Conservation (phyloP, 2,113 vertebrate genomes). For the Pedionomus torquatus region DNA sequence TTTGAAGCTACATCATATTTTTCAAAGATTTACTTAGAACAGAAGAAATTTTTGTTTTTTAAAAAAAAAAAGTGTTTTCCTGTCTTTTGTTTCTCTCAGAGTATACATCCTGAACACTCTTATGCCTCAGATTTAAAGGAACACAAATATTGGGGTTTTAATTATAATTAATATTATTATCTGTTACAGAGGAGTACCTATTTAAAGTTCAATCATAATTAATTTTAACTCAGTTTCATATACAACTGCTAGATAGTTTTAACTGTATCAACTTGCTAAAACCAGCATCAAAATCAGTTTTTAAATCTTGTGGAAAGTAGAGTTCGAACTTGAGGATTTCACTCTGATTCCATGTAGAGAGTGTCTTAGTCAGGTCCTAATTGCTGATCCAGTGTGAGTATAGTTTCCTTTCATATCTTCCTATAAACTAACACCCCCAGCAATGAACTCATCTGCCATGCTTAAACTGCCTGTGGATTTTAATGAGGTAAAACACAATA, state of each 20-base stretch:
- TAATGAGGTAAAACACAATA: not conserved
- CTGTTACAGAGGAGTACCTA: not conserved
- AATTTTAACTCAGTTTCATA: not conserved
- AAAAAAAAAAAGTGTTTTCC: not conserved
- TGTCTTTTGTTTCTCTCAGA: not conserved
- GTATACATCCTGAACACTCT: not conserved
- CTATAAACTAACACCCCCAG: not conserved
- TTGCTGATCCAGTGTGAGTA: not conserved
- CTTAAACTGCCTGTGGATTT: not conserved
- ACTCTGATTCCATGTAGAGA: not conserved
- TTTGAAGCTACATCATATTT: not conserved
- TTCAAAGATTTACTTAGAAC: not conserved
- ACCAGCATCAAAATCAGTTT: not conserved
- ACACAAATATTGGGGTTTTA: not conserved
- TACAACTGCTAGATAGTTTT: not conserved
- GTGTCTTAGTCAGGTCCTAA: not conserved
- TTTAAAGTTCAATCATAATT: not conserved
- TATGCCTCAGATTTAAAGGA: not conserved
- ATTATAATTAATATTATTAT: not conserved
- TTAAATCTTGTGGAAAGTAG: not conserved
- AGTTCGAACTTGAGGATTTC: not conserved
- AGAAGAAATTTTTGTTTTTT: not conserved
- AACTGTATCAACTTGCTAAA: not conserved
- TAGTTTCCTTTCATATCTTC: not conserved
- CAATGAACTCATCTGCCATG: not conserved